Conservation (phyloP, 2,113 vertebrate genomes). For the Orycteropus afer region DNA sequence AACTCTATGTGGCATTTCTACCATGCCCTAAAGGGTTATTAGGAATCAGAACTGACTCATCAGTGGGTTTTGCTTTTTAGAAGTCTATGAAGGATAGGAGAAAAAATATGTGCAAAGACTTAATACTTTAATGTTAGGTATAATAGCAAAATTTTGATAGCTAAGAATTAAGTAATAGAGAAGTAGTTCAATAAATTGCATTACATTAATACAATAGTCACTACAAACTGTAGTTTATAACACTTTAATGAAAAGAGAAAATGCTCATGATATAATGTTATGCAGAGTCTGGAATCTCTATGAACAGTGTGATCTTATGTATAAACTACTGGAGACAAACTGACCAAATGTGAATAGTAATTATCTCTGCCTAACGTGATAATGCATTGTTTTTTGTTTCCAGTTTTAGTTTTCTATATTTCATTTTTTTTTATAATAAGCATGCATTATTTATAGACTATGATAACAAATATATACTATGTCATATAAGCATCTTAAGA, state of each 20-base stretch:
- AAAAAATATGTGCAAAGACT: background rate
- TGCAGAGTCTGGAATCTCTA: background rate
- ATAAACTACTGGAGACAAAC: background rate
- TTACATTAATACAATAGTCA: background rate
- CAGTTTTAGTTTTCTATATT: background rate
- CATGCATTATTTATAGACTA: background rate
- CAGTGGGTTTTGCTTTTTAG: no score
- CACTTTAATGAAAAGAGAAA: background rate
- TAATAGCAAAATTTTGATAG: background rate
- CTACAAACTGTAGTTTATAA: background rate
- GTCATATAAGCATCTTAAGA: background rate
- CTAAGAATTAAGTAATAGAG: background rate
- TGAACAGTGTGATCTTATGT: background rate
- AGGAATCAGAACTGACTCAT: no score
- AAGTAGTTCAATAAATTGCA: background rate
- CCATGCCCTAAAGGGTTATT: no score
- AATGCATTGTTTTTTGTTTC: background rate
- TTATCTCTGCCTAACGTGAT: background rate
- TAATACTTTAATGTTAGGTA: background rate
- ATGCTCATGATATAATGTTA: background rate
- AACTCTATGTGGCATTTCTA: no score
- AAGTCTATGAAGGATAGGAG: background rate
- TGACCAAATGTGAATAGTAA: background rate
- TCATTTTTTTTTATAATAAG: background rate
- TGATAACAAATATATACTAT: background rate